Percentiles rank a stretch among this genome's conserved stretches.
Conservation (phyloP, 2,888 invertebrate species). For the Dryobota labecula region DNA sequence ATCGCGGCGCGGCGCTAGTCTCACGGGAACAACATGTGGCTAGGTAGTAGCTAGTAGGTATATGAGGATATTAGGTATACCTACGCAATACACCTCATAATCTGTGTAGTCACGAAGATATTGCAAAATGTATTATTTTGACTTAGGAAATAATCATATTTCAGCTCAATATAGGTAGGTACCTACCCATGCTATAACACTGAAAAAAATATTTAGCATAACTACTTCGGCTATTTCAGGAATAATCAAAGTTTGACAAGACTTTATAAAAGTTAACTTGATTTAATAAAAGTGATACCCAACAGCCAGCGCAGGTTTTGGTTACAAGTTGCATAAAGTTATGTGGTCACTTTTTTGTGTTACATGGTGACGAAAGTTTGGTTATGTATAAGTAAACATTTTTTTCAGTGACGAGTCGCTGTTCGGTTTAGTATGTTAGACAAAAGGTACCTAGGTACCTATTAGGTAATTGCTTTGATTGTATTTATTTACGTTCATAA, state of each 20-base stretch:
- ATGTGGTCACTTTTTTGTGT: no score
- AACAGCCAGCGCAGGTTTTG: no score
- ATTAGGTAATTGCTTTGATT: not conserved
- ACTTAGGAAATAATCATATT: not conserved
- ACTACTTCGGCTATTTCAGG: no score
- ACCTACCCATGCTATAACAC: not conserved
- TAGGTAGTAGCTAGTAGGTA: not conserved
- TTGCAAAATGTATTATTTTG: not conserved
- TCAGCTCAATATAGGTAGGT: not conserved
- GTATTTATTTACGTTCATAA: no score
- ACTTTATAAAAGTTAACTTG: no score
- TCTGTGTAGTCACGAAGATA: not conserved
- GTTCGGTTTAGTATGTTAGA: not conserved
- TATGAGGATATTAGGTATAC: not conserved
- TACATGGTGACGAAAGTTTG: no score
- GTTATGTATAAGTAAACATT: no score
- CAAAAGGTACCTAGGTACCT: not conserved
- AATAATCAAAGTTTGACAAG: no score
- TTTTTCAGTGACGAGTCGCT: no score
- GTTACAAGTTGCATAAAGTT: no score
- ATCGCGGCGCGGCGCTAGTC: conserved; percentile 12
- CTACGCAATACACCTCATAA: not conserved
- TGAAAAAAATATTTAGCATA: no score
- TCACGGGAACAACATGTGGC: conserved; percentile 5
- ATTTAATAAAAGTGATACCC: no score